Evolutionary conservation across 2,888 invertebrate genomes (phyloP).

Genomic region (Agonopterix heracliana): DNA sequence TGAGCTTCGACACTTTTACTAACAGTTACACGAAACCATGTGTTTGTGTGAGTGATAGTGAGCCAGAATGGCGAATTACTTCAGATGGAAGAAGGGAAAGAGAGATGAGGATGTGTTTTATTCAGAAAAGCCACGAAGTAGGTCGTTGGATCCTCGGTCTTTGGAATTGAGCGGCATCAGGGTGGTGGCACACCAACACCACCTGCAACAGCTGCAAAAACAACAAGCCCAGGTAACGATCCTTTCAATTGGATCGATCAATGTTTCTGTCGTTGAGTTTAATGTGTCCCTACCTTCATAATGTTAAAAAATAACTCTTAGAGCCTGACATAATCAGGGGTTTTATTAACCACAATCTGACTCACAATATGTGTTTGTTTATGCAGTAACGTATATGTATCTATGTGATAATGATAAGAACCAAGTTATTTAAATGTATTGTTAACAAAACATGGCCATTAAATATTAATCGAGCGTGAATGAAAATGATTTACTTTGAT

Average conservation of each 20-base stretch:
- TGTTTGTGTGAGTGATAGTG: conserved; percentile 24
- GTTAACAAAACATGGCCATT: too few relatives aligned
- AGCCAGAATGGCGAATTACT: conserved; percentile 78
- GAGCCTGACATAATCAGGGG: not conserved
- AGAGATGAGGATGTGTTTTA: conserved; percentile 74
- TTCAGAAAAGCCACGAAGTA: conserved; percentile 80
- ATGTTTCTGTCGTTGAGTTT: not conserved
- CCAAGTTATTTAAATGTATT: too few relatives aligned
- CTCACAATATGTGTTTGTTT: too few relatives aligned
- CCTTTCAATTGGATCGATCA: too few relatives aligned
- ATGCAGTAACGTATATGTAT: too few relatives aligned
- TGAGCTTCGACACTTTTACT: conserved; percentile 18
- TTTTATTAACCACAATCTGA: too few relatives aligned
- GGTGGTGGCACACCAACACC: conserved; percentile 70
- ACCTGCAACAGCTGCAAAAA: conserved; percentile 10
- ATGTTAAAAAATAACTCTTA: not conserved
- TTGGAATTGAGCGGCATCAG: conserved; percentile 82
- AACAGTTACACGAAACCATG: conserved; percentile 20
- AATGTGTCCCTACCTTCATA: too few relatives aligned
- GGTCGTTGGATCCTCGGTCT: conserved; percentile 83
- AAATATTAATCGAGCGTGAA: too few relatives aligned
- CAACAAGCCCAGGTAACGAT: conserved; percentile 2
- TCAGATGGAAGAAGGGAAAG: conserved; percentile 81
- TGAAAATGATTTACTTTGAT: too few relatives aligned
- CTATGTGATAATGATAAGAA: too few relatives aligned